Base-by-base conservation (phyloP, 2,888 invertebrate species). In the Mesodorylaimus sp. region DNA sequence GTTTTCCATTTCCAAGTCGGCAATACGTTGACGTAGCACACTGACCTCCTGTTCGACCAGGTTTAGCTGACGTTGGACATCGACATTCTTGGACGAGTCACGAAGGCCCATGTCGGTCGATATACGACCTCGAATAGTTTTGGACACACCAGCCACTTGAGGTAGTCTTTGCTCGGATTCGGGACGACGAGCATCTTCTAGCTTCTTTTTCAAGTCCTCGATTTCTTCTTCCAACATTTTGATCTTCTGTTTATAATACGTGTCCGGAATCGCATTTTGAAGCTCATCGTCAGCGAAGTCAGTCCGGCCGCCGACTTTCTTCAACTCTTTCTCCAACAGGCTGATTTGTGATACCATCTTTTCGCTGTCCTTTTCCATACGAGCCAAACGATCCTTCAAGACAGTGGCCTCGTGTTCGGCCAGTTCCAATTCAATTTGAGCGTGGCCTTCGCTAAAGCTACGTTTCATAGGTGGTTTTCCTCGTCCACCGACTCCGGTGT, bases 371-470 rank as follows among this genome's bases (percentile, higher is more conserved):
- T 76, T 77, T 70, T 87, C 85, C 56, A 83, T 70, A 59, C 83
- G 83, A 66, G 83, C 83, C 51, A 84, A 79, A 70, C 86, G 87
- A 56, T 81, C 76, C 39, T 83, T 75, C 54, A 87, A 70, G 52
- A 84, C 81, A 24, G 79, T 76, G 50, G 84, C 79, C 73, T 89
- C 88, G 75, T 80, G 67, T 52, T 70, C 70, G n/a, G 68, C 64
- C 48, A 71, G 56, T 50, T 70, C 69, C 50, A 70, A 57, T 55
- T 69, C 68, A 5, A 70, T 59, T 49, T 66, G 61, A 19, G 63
- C 56, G 50, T 64, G 59, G 48, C 64, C 62, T 45, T 64, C 64
- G 57, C 63, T 63, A 47, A 50, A 63, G 57, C 44, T 37, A 2
- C 27, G 44, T 43, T 43, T 43, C 44, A 43, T 43, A 3, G 27